Base-by-base conservation (phyloP, 1,140 invertebrate genomes). In the Drosophila mojavensis region DNA sequence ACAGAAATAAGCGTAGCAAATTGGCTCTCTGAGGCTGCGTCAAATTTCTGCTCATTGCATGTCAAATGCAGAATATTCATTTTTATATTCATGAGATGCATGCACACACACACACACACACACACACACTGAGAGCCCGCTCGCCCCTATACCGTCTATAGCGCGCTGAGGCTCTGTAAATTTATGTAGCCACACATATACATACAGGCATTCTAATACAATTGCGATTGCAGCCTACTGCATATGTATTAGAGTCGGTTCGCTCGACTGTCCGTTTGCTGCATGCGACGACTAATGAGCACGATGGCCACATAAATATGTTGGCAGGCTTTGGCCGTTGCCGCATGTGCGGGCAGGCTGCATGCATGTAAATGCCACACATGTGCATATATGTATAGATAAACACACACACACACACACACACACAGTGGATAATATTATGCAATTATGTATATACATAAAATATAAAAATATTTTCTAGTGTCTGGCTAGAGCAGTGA, bases 71-170 rank as follows among this genome's bases (percentile, higher is more conserved):
- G 43, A 41, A 65, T 70, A 60, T 67, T 54, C 28, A 60, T 59
- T 66, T 72, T 72, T 54, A 66, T 66, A 72, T 72, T 72, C 69
- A 72, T 66, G 69, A 72, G 58, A 39, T 64, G 56, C 53, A 54
- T 43, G 36, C 54, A 64, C 55, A 63, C 48, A 63, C 48, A 20
- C 20, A 2, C 20, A 24, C 61, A 61, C 56, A 24, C 61, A 61
- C 56, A 53, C 53, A 63, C 55, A 63, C 48, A 55, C 48, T 39
- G 39, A 28, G 20, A 24, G 20, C 17, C 5, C 26, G 3, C 26
- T 28, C 26, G 39, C 51, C 55, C 33, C 33, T 4, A n/a, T n/a
- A n/a, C n/a, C n/a, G n/a, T 58, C 61, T 51, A 43, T 58, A 33
- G 24, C n/a, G 26, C 39, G 26, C 30, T 39, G 15, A 7, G 7